These are phyloP conservation scores for Leptestheria dahalacensis DNA, from an alignment of 1,140 invertebrate species.

Conservation along the genomic window DNA sequence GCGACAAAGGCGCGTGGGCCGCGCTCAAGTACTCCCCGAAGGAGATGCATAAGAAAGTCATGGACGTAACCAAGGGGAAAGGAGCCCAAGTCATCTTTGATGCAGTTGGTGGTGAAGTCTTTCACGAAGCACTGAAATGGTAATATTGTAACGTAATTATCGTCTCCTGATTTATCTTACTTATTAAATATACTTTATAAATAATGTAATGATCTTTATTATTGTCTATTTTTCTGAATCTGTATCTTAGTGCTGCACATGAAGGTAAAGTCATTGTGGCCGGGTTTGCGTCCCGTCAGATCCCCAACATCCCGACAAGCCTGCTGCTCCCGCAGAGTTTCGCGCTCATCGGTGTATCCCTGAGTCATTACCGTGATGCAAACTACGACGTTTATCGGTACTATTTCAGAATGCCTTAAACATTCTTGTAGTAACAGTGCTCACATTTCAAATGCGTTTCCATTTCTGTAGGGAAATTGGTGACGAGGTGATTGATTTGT, in stretches of 20 bases:
- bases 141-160: conserved; percentile 23
- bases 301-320: conserved; percentile 28
- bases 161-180: background rate
- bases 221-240: conserved; percentile 6
- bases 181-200: background rate
- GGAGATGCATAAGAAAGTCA: conserved; percentile 34
- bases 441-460: background rate
- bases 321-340: conserved; percentile 29
- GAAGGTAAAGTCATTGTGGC: conserved; percentile 39
- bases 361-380: conserved; percentile 34
- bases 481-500: conserved; percentile 34
- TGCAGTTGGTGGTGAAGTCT: conserved; percentile 38
- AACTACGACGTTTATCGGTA: conserved; percentile 35
- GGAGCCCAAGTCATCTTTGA: conserved; percentile 43
- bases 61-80: conserved; percentile 35
- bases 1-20: conserved; percentile 42
- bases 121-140: conserved; percentile 36
- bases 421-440: background rate
- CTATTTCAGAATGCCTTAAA: background rate
- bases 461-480: conserved; percentile 27
- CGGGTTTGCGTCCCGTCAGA: conserved; percentile 34
- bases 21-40: conserved; percentile 38
- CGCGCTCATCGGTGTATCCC: conserved; percentile 37
- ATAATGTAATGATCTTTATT: background rate
- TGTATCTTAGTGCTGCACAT: conserved; percentile 27